These are phyloP conservation scores for Speoplatyrhinus poulsoni DNA, from an alignment of 2,113 vertebrate genomes.

Conservation along the genomic window DNA sequence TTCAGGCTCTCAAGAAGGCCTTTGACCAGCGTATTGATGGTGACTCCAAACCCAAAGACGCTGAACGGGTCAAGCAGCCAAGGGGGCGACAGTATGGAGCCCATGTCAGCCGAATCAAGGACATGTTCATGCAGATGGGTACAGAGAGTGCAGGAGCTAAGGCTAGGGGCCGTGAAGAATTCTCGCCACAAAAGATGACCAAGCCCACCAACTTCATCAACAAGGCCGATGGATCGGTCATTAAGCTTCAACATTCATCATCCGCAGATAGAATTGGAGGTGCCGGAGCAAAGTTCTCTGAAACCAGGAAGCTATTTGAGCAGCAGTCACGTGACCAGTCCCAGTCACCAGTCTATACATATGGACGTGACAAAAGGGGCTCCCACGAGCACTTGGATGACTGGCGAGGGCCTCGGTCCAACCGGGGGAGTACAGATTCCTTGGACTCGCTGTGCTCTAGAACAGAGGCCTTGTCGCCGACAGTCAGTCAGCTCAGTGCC, in stretches of 20 bases:
- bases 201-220: constrained; percentile 91
- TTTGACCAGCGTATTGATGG: constrained; percentile 93
- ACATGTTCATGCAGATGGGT: constrained; percentile 99
- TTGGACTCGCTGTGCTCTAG: constrained; percentile 94
- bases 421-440: constrained; percentile 92
- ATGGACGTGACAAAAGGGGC: constrained; percentile 82
- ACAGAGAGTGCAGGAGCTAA: constrained; percentile 79
- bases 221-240: constrained; percentile 84
- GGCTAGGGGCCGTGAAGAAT: constrained; percentile 72
- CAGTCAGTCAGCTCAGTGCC: constrained; percentile 94
- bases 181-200: constrained; percentile 84
- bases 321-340: constrained; percentile 83
- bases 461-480: constrained; percentile 91
- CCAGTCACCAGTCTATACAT: constrained; percentile 84
- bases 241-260: constrained; percentile 84
- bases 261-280: constrained; percentile 85
- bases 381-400: constrained; percentile 87
- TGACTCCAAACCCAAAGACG: constrained; percentile 81
- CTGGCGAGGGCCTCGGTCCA: constrained; percentile 86
- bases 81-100: constrained; percentile 93
- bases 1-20: constrained; percentile 95
- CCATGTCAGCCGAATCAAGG: constrained; percentile 98
- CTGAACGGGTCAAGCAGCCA: constrained; percentile 83
- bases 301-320: constrained; percentile 94
- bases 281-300: constrained; percentile 89